Evolutionary conservation across 2,797 vertebrate genomes (phyloP).

Genomic region (Scyliorhinus canicula): DNA sequence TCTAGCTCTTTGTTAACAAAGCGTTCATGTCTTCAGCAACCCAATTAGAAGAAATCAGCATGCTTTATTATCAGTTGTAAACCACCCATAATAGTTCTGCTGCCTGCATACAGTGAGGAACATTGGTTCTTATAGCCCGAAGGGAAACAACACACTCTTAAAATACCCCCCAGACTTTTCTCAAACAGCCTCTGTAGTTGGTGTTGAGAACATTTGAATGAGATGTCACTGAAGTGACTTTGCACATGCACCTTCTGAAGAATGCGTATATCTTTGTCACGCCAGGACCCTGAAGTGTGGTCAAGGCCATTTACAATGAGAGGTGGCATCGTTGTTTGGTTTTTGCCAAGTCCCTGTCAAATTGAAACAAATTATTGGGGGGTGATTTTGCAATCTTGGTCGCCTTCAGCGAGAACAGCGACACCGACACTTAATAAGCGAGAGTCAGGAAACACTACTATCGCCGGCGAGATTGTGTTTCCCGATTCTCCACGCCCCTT

Average conservation of each 20-base stretch:
- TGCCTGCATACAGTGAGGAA: background rate
- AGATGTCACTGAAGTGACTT: conserved; percentile 14
- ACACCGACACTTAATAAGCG: no score
- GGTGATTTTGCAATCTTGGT: no score
- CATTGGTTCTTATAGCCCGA: background rate
- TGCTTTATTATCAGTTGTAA: background rate
- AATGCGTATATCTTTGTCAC: background rate
- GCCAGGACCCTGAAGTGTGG: background rate
- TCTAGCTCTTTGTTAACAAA: background rate
- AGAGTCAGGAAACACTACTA: no score
- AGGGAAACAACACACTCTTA: background rate
- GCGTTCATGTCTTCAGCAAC: background rate
- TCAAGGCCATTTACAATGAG: background rate
- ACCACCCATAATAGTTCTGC: background rate
- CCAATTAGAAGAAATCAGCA: background rate
- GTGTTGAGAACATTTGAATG: background rate
- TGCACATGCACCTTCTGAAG: background rate
- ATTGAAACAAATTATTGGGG: background rate
- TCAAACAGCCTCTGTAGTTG: background rate
- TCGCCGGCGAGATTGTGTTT: no score
- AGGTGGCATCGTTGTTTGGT: background rate
- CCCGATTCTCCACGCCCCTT: no score
- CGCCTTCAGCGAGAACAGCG: no score
- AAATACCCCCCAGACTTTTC: background rate
- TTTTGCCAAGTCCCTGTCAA: background rate